Evolutionary conservation across 2,797 vertebrate species (phyloP).

Genomic region (Chelon labrosus): DNA sequence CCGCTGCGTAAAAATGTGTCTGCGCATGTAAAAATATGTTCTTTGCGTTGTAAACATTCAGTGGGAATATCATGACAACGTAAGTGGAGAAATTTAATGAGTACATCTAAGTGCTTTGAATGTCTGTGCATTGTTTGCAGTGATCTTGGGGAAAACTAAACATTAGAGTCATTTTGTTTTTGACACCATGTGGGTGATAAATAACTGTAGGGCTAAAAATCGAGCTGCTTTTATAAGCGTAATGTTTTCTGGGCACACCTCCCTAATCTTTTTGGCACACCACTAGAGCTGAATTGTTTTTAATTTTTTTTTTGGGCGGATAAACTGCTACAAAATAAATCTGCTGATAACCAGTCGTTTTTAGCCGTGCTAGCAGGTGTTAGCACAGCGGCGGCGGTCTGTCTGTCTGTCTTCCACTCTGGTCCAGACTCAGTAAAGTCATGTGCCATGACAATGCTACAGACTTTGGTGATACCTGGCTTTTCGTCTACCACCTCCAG

Average conservation of each 20-base stretch:
- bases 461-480: too few relatives aligned
- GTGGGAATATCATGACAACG: slow-evolving; percentile 13
- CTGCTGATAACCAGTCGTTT: too few relatives aligned
- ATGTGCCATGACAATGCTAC: too few relatives aligned
- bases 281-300: too few relatives aligned
- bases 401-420: not conserved
- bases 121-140: not conserved
- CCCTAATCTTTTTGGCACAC: too few relatives aligned
- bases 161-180: not conserved
- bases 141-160: not conserved
- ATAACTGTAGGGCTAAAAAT: not conserved
- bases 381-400: not conserved
- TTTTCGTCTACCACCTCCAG: not conserved
- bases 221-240: too few relatives aligned
- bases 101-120: not conserved
- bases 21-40: slow-evolving; percentile 53
- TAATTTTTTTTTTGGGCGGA: too few relatives aligned
- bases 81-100: slow-evolving; percentile 3
- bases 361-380: not conserved
- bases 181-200: not conserved
- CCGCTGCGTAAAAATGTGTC: slow-evolving; percentile 41
- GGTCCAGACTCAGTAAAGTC: not conserved
- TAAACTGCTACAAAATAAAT: too few relatives aligned
- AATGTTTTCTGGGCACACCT: too few relatives aligned
- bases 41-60: slow-evolving; percentile 43